Conservation (phyloP, 2,797 vertebrate species). For the Petrocephalus schoutedeni region DNA sequence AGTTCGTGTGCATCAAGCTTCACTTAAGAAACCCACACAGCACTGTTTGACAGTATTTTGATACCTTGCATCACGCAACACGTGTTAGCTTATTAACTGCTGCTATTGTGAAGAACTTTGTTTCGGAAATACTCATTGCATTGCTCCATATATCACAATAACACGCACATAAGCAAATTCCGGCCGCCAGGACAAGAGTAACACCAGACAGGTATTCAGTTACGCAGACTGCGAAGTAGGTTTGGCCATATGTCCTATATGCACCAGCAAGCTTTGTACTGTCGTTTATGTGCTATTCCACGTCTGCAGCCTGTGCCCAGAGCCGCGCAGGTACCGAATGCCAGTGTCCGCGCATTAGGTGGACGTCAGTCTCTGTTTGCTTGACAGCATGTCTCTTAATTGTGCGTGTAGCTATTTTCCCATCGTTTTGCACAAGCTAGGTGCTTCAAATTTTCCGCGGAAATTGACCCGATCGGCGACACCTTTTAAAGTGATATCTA, state of each 20-base stretch:
- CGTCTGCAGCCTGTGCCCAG: not conserved
- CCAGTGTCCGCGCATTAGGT: not conserved
- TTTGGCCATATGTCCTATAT: not conserved
- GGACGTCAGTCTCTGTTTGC: not conserved
- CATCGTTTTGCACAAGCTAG: not conserved
- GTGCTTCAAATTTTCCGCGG: conserved; percentile 12
- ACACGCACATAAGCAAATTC: not conserved
- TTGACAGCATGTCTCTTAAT: not conserved
- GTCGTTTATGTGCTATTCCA: not conserved
- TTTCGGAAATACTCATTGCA: not conserved
- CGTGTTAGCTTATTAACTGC: too few relatives aligned
- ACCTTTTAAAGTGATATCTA: not conserved
- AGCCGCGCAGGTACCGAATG: not conserved
- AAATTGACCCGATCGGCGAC: not conserved
- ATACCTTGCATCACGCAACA: not conserved
- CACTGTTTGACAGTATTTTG: not conserved
- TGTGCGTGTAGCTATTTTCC: not conserved
- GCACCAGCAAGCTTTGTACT: not conserved
- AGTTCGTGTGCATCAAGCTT: not conserved
- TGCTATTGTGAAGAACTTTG: not conserved
- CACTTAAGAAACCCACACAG: not conserved
- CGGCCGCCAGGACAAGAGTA: not conserved
- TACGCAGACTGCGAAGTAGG: not conserved
- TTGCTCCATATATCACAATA: not conserved
- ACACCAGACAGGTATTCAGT: not conserved